phyloP scores from a whole-genome alignment of 2,888 invertebrate species.

The Hoplodrina blanda region DNA sequence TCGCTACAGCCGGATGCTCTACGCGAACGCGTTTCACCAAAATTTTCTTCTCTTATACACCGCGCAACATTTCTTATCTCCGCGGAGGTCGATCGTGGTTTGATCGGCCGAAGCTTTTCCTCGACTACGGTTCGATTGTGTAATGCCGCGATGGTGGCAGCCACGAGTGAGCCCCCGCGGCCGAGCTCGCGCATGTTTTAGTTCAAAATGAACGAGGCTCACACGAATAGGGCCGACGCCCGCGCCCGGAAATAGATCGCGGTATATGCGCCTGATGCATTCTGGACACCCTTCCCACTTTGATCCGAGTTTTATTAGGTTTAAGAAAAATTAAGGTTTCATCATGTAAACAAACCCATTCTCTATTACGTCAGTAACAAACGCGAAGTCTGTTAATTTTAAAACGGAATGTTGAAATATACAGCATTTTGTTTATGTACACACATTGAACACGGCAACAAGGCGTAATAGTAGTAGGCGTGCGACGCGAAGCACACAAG shows the following conservation, averaged over 20 bases:
- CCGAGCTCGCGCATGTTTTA: slow-evolving; percentile 90
- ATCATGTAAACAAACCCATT: slow-evolving; percentile 62
- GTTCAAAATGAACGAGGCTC: slow-evolving; percentile 86
- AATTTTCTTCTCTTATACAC: slow-evolving; percentile 73
- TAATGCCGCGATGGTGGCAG: slow-evolving; percentile 89
- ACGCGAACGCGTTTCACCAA: slow-evolving; percentile 74
- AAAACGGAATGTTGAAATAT: slow-evolving; percentile 56
- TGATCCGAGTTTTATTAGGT: slow-evolving; percentile 78
- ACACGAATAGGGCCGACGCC: slow-evolving; percentile 85
- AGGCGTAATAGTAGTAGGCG: slow-evolving; percentile 74
- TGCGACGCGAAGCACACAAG: slow-evolving; percentile 76
- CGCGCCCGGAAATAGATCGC: slow-evolving; percentile 89
- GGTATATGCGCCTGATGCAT: slow-evolving; percentile 85
- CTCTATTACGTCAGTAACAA: slow-evolving; percentile 50
- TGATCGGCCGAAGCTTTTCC: slow-evolving; percentile 79
- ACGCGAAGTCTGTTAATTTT: slow-evolving; percentile 56
- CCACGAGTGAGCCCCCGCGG: slow-evolving; percentile 91
- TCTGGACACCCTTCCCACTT: slow-evolving; percentile 83
- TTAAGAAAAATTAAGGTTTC: slow-evolving; percentile 67
- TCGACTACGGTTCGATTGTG: slow-evolving; percentile 84
- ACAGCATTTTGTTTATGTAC: slow-evolving; percentile 64
- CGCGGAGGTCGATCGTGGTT: slow-evolving; percentile 75
- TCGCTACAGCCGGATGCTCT: slow-evolving; percentile 85
- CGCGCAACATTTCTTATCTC: slow-evolving; percentile 76
- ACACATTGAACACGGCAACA: slow-evolving; percentile 67